Evolutionary conservation across 2,888 invertebrate species (phyloP).

Genomic region (Acleris literana): DNA sequence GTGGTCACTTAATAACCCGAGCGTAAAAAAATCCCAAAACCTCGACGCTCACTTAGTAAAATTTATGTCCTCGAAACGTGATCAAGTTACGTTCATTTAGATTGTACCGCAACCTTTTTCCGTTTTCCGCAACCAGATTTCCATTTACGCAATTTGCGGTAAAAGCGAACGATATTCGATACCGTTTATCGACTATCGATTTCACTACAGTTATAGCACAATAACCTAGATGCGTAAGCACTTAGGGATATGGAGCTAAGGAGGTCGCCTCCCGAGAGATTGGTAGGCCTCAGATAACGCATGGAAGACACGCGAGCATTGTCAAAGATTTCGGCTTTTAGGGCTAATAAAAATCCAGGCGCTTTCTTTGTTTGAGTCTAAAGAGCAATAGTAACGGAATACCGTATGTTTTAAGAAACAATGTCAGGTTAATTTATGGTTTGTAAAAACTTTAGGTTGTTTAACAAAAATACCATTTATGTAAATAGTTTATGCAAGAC

Average conservation of each 20-base stretch:
- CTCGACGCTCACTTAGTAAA: conserved; percentile 26
- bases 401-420: too few species aligned
- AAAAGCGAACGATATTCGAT: conserved; percentile 62
- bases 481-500: too few species aligned
- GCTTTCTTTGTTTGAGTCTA: not conserved
- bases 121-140: conserved; percentile 52
- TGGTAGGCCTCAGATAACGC: conserved; percentile 62
- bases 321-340: conserved; percentile 55
- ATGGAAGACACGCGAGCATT: conserved; percentile 67
- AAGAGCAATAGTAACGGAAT: not conserved
- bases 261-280: conserved; percentile 74
- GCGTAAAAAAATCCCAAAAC: not conserved
- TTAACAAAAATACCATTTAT: too few species aligned
- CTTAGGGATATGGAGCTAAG: conserved; percentile 70
- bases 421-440: too few species aligned
- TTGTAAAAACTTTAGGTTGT: too few species aligned
- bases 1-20: not conserved
- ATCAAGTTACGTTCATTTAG: conserved; percentile 37
- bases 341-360: conserved; percentile 9
- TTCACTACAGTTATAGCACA: conserved; percentile 62
- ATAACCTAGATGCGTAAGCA: conserved; percentile 76
- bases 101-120: conserved; percentile 31
- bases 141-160: conserved; percentile 67
- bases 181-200: conserved; percentile 59
- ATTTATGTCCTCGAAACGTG: conserved; percentile 32